Evolutionary conservation across 2,888 invertebrate genomes (phyloP).

Genomic region (Erebia aethiops): DNA sequence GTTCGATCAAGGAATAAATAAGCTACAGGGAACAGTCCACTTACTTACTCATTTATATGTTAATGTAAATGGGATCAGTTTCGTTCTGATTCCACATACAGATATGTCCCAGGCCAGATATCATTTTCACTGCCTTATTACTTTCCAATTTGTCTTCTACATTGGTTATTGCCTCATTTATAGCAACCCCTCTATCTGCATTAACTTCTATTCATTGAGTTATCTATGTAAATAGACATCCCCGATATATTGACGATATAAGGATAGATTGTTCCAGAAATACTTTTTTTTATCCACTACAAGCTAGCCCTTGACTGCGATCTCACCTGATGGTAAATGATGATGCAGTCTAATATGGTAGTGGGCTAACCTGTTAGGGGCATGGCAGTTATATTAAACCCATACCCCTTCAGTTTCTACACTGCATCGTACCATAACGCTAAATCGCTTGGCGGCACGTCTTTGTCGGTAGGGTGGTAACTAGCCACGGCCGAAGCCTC

Average conservation of each 20-base stretch:
- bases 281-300: no score
- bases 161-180: slow-evolving; percentile 79
- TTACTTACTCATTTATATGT: slow-evolving; percentile 82
- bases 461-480: no score
- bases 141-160: slow-evolving; percentile 80
- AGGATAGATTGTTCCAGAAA: slow-evolving; percentile 7
- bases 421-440: no score
- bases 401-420: no score
- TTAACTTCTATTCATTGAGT: slow-evolving; percentile 46
- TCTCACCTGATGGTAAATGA: no score
- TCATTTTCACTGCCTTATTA: slow-evolving; percentile 82
- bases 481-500: no score
- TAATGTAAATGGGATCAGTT: slow-evolving; percentile 73
- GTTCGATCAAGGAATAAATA: slow-evolving; percentile 60
- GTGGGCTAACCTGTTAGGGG: no score
- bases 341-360: no score
- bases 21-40: slow-evolving; percentile 72
- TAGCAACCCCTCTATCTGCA: slow-evolving; percentile 57
- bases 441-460: no score
- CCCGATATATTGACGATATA: slow-evolving; percentile 16
- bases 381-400: no score
- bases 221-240: slow-evolving; percentile 31
- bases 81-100: slow-evolving; percentile 74
- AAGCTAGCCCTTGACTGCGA: no score
- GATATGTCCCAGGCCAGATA: slow-evolving; percentile 77